phyloP scores from a whole-genome alignment of 2,797 vertebrate genomes.

The Philypnodon macrostomus region DNA sequence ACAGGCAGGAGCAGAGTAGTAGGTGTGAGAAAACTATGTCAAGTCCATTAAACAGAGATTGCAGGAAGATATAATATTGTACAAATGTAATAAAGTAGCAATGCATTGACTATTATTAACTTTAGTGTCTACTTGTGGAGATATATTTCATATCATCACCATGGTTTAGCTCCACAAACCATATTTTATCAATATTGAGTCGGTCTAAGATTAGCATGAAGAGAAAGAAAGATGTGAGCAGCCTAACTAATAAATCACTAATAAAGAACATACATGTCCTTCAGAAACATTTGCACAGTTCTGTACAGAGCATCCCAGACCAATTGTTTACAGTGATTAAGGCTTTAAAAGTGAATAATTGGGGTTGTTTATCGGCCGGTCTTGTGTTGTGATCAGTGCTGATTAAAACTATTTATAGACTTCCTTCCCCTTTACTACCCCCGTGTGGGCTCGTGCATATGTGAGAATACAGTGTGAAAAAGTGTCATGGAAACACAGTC shows the following conservation, averaged over 20 bases:
- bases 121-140: background rate
- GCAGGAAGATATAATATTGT: background rate
- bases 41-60: background rate
- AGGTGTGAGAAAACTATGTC: slow-evolving; percentile 22
- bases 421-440: slow-evolving; percentile 6
- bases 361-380: slow-evolving; percentile 2
- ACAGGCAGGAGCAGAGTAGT: slow-evolving; percentile 16
- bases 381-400: slow-evolving; percentile 7
- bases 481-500: slow-evolving; percentile 40
- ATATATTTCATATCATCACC: too few species aligned
- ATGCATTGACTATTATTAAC: too few species aligned
- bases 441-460: background rate
- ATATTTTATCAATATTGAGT: too few species aligned
- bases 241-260: too few species aligned
- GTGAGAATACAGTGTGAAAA: slow-evolving; percentile 24
- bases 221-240: too few species aligned
- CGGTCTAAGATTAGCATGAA: too few species aligned
- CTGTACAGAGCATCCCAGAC: background rate
- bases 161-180: too few species aligned
- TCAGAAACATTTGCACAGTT: background rate
- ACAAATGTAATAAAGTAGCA: too few species aligned
- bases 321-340: slow-evolving; percentile 3
- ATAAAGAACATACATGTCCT: too few species aligned
- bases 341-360: background rate
- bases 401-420: slow-evolving; percentile 18